Percentiles rank a stretch among this genome's conserved stretches.
Evolutionary conservation across 92 coral and sea anemone species (phyloP).

Genomic region (Epizoanthus scotinus): DNA sequence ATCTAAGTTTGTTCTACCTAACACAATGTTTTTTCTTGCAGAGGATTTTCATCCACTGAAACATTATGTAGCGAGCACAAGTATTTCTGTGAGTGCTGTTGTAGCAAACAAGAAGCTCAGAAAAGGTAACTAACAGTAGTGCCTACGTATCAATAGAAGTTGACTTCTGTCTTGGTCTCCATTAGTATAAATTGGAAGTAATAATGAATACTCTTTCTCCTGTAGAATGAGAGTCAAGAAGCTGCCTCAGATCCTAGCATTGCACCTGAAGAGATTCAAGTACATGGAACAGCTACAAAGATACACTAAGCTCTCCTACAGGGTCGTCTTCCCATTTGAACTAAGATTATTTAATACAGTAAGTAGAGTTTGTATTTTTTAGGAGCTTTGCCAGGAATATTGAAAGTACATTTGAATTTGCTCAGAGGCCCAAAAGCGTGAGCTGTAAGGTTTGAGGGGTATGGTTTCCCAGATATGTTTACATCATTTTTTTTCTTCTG

Average conservation of each 20-base stretch:
- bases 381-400: too few species aligned
- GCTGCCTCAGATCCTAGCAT: conserved; percentile 91
- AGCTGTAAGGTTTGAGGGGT: too few species aligned
- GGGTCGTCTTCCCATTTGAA: conserved; percentile 98
- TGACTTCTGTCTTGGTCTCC: not conserved
- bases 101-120: conserved; percentile 98
- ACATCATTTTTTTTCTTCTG: too few species aligned
- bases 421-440: too few species aligned
- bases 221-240: conserved; percentile 96
- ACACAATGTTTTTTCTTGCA: conserved; percentile 37
- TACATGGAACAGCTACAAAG: conserved; percentile 96
- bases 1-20: not conserved
- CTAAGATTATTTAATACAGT: conserved; percentile 95
- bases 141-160: not conserved
- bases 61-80: conserved; percentile 97
- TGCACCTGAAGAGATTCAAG: conserved; percentile 95
- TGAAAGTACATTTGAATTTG: too few species aligned
- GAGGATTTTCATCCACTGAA: conserved; percentile 99
- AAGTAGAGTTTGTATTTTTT: too few species aligned
- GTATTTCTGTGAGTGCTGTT: conserved; percentile 97
- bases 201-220: not conserved
- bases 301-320: conserved; percentile 93
- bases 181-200: not conserved
- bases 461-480: too few species aligned
- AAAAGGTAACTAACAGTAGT: conserved; percentile 65